These are phyloP conservation scores for Siphamia tubifer DNA, from an alignment of 2,113 vertebrate genomes.

Conservation along the genomic window DNA sequence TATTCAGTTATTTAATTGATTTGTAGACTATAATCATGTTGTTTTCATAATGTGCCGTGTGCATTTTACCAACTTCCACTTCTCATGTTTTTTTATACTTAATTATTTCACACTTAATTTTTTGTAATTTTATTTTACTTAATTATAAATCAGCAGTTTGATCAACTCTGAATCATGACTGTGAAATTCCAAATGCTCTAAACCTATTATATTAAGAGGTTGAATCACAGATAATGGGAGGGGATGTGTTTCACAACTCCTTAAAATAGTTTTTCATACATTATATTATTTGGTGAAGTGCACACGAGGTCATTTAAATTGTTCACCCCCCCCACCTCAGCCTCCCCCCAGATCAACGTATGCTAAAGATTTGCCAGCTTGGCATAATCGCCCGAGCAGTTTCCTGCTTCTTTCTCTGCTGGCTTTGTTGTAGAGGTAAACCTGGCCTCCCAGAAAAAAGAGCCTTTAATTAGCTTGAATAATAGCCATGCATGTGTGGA, in stretches of 20 bases:
- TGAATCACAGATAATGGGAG: background rate
- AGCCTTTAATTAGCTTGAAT: conserved; percentile 80
- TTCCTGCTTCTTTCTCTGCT: conserved; percentile 72
- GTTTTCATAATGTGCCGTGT: no score
- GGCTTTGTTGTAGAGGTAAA: conserved; percentile 76
- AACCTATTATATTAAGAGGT: background rate
- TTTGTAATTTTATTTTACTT: background rate
- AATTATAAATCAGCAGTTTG: background rate
- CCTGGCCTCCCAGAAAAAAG: conserved; percentile 71
- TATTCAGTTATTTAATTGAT: no score
- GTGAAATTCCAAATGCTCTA: background rate
- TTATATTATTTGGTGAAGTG: conserved; percentile 14
- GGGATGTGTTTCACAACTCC: conserved; percentile 3
- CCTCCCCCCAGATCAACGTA: conserved; percentile 33
- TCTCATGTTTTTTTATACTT: no score
- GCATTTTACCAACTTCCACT: no score
- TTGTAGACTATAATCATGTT: no score
- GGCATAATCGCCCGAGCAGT: conserved; percentile 65
- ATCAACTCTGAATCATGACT: no score
- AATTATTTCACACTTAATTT: no score
- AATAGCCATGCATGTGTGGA: conserved; percentile 81
- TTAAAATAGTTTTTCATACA: conserved; percentile 21
- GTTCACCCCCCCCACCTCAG: background rate
- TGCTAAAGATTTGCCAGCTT: conserved; percentile 60
- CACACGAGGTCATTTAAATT: conserved; percentile 25